Evolutionary conservation across 2,888 invertebrate species (phyloP).

Genomic region (Oasisia sp.): DNA sequence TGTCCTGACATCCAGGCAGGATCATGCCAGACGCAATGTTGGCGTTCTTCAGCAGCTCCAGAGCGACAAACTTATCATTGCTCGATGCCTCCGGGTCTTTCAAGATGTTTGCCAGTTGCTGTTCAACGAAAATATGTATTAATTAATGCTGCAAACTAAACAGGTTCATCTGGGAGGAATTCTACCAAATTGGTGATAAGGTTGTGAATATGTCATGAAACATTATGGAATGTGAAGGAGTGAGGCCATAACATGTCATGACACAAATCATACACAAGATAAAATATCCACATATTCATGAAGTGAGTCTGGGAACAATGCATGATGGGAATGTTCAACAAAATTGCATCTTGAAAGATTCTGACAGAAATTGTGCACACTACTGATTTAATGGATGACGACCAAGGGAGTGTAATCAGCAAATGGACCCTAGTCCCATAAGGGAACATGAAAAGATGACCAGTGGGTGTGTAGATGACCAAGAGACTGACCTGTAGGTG

Average conservation of each 20-base stretch:
- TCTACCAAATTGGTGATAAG: not conserved
- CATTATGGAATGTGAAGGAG: not conserved
- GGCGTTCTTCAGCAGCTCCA: conserved; percentile 66
- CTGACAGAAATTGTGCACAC: not conserved
- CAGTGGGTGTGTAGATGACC: not conserved
- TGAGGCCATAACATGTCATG: no score
- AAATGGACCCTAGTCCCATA: not conserved
- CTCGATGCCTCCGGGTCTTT: conserved; percentile 64
- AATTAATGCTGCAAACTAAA: not conserved
- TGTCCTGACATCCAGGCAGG: conserved; percentile 66
- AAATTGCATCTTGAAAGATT: no score
- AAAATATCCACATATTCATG: no score
- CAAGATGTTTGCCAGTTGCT: conserved; percentile 65
- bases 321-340: no score
- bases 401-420: not conserved
- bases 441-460: not conserved
- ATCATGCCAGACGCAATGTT: conserved; percentile 66
- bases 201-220: not conserved
- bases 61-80: conserved; percentile 65
- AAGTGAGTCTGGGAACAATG: no score
- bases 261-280: no score
- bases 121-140: conserved; percentile 25
- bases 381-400: not conserved
- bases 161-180: not conserved
- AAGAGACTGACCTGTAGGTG: conserved; percentile 60